Evolutionary conservation across 2,888 invertebrate genomes (phyloP), one percentile per base, ranked within the genome.

Genomic region (Limnephilus lunatus): DNA sequence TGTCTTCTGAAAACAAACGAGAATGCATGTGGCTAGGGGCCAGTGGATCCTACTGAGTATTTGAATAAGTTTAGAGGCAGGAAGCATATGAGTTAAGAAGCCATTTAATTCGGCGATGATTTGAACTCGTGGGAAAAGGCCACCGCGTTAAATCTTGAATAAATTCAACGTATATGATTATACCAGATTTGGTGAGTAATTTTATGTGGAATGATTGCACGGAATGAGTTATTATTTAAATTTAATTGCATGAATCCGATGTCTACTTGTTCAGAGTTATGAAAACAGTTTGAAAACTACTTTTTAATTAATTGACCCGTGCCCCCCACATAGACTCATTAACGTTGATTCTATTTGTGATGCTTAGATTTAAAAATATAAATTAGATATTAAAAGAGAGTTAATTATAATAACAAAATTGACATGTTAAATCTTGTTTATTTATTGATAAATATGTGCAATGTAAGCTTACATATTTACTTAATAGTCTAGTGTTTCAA

Each of bases 121-220:
- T 68, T 83, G 85, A 90, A 82, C 90, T 85, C 90, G 90, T 90
- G 90, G 90, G 90, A 90, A 90, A 90, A 48, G 53, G 53, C 82
- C 82, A 82, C 68, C 68, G 68, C 25, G n/a, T 68, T 68, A 68
- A 25, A 9, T 68, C 68, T 68, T n/a, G n/a, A 68, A 68, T 68
- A 68, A 68, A 68, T 68, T n/a, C 68, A 9, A n/a, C 25, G 25
- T 9, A n/a, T 68, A n/a, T 68, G 68, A 68, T 68, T 68, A 68
- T 68, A 68, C 68, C 68, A 68, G 9, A 68, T 68, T 68, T 68
- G 68, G 68, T 68, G 68, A 68, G 68, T 68, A 68, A 68, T n/a
- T 68, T 68, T 68, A 68, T 25, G 68, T 68, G 68, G n/a, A 68
- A 68, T 68, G 68, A 68, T 68, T 68, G 68, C 25, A 68, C n/a